Base-by-base conservation (phyloP, 2,888 invertebrate species). In the Blastobasis lacticolella region DNA sequence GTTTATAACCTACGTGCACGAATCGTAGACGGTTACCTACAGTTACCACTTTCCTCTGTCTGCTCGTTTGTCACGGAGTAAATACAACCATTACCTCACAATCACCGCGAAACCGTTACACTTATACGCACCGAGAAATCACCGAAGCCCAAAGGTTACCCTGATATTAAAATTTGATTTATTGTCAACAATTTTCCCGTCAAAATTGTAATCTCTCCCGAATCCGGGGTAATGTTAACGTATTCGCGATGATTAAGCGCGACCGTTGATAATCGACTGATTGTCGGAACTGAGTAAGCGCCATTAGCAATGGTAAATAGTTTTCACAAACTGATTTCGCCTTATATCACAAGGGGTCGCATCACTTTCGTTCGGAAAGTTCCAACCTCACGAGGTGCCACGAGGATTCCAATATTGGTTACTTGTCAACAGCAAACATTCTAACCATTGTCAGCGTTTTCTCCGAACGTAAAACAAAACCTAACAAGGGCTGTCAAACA, bases 121-220 rank as follows among this genome's bases (percentile, higher is more conserved):
- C 69, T 67, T 64, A 67, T 64, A 38, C 46, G 46, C 10, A 46
- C 55, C 58, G 62, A 59, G 67, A 67, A 67, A 67, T 55, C 55
- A 6, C 7, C 10, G 43, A 42, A 45, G 10, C 9, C 44, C 68
- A 75, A 77, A 76, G 74, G 78, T 77, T 73, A 73, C 69, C 60
- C 65, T 58, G 55, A 68, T 71, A 76, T 79, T 76, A 73, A 65
- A 64, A 61, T 56, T 67, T 74, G 76, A 81, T 81, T 81, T 79
- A 81, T 75, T 62, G 57, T 66, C 66, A 57, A 62, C 69, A 75
- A 79, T 80, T 79, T 78, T 64, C 63, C 64, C 63, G 69, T 75
- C 75, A 66, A 53, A 55, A 58, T 55, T 56, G 52, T 63, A 59
- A 61, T 63, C 63, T 63, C 63, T 57, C 62, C 1, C 53, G 55